A percentile compares a stretch with the other conserved stretches of the same genome.
Evolutionary conservation across 2,797 vertebrate genomes (phyloP).

Genomic region (Ceryle rudis): DNA sequence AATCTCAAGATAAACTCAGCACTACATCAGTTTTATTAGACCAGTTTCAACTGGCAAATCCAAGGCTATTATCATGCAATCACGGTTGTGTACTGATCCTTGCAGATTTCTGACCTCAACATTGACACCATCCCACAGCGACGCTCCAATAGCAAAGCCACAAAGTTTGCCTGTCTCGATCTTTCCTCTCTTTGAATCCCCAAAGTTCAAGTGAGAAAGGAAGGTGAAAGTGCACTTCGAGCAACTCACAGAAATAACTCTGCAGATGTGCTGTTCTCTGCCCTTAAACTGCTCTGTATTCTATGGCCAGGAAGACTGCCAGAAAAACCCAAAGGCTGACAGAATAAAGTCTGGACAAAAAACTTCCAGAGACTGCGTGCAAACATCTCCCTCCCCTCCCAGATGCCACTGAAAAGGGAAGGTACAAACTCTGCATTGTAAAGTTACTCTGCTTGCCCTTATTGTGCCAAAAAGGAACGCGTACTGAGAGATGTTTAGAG

Average conservation of each 20-base stretch:
- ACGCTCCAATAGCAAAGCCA: neutral
- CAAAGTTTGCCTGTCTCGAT: neutral
- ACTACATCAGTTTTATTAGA: neutral
- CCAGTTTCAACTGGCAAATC: neutral
- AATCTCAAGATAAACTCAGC: neutral
- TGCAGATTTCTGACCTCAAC: neutral
- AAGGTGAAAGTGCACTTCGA: neutral
- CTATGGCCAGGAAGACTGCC: neutral
- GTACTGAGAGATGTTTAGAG: neutral
- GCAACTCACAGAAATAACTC: neutral
- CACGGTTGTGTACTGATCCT: neutral
- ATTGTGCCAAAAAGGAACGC: neutral
- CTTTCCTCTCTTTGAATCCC: neutral
- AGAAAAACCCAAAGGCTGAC: neutral
- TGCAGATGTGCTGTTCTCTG: neutral
- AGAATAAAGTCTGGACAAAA: neutral
- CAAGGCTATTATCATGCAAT: neutral
- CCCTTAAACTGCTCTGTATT: neutral
- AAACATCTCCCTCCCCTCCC: neutral
- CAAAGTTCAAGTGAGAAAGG: neutral
- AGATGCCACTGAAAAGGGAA: neutral
- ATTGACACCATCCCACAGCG: neutral
- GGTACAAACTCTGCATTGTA: neutral
- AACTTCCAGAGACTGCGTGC: neutral
- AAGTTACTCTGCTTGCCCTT: neutral